Evolutionary conservation across 2,113 vertebrate genomes (phyloP).

Genomic region (Otolemur garnettii): DNA sequence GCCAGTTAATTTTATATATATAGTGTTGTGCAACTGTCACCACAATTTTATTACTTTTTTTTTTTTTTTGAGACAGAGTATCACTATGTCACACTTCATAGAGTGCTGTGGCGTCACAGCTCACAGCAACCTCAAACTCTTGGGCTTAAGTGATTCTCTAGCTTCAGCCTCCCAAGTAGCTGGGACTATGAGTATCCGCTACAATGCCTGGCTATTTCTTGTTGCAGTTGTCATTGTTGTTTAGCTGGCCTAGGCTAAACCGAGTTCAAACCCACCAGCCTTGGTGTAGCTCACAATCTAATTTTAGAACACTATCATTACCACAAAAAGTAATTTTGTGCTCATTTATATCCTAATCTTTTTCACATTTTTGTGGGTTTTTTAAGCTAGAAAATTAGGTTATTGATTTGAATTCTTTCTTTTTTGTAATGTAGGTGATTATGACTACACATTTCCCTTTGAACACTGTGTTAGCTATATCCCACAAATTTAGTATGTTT

Average conservation of each 20-base stretch:
- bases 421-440: not conserved
- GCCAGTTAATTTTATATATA: not conserved
- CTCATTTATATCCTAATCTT: not conserved
- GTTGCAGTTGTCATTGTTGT: too few relatives aligned
- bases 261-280: too few relatives aligned
- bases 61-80: too few relatives aligned
- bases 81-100: too few relatives aligned
- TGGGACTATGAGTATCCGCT: too few relatives aligned
- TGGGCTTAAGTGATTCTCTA: too few relatives aligned
- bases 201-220: too few relatives aligned
- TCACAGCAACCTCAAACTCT: too few relatives aligned
- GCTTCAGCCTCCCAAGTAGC: too few relatives aligned
- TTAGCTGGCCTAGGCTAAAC: too few relatives aligned
- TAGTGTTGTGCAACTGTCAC: not conserved
- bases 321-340: not conserved
- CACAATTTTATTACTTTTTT: not conserved
- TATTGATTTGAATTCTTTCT: not conserved
- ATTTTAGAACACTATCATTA: not conserved
- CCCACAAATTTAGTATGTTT: not conserved
- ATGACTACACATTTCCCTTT: slow-evolving; percentile 4
- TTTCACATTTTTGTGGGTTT: not conserved
- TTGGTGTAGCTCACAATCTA: not conserved
- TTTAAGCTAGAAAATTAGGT: not conserved
- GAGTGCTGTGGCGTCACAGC: too few relatives aligned
- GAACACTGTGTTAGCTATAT: not conserved